A percentile compares a stretch with the other conserved stretches of the same genome.
Conservation (phyloP, 1,140 invertebrate genomes). For the Aplysia californica region DNA sequence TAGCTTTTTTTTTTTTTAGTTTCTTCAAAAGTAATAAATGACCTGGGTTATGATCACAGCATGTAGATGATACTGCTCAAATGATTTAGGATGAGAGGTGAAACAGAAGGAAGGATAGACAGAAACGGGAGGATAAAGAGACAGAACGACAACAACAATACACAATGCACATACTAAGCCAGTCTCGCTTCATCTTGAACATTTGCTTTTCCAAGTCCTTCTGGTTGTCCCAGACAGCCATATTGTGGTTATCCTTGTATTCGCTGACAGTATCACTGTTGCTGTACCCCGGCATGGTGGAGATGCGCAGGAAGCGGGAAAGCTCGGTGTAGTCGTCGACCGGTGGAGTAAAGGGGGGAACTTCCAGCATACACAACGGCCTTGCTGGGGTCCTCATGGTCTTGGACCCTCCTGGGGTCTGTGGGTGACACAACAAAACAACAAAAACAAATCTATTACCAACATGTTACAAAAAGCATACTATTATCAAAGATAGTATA, state of each 20-base stretch:
- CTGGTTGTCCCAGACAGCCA: constrained; percentile 19
- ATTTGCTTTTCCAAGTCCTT: constrained; percentile 2
- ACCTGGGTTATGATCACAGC: too few relatives aligned
- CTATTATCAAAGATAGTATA: background rate
- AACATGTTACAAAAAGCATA: background rate
- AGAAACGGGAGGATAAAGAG: too few relatives aligned
- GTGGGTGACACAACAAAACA: background rate
- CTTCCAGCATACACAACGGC: constrained; percentile 10
- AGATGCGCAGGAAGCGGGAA: constrained; percentile 6
- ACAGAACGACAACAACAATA: background rate
- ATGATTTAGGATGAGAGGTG: too few relatives aligned
- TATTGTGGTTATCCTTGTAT: background rate
- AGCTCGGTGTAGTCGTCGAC: constrained; percentile 14
- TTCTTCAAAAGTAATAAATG: too few relatives aligned
- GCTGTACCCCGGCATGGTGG: constrained; percentile 20
- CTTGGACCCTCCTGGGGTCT: background rate
- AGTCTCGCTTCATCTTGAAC: constrained; percentile 22
- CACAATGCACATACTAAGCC: constrained; percentile 26
- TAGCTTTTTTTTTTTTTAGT: too few relatives aligned
- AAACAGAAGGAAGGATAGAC: too few relatives aligned
- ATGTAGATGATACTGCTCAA: too few relatives aligned
- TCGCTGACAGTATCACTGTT: constrained; percentile 1
- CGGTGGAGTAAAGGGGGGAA: background rate
- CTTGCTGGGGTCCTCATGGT: constrained; percentile 5
- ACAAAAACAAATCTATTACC: background rate